Percentiles rank a stretch among this genome's conserved stretches.
These are phyloP conservation scores for Boulengeromyrus knoepffleri DNA, from an alignment of 2,113 vertebrate genomes.

Conservation along the genomic window DNA sequence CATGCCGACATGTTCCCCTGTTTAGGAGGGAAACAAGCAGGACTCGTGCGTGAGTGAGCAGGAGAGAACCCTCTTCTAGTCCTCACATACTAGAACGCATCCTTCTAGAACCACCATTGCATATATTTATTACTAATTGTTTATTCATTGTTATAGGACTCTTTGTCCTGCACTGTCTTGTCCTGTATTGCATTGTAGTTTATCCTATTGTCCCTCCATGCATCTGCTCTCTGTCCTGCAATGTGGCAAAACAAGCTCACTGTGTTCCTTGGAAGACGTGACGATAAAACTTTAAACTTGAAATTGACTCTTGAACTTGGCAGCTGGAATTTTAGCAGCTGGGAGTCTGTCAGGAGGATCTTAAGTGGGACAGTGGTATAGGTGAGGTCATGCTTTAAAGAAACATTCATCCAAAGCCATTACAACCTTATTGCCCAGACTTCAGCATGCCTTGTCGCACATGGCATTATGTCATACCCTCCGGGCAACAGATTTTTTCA, in stretches of 20 bases:
- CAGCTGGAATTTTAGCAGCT: background rate
- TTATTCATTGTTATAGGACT: background rate
- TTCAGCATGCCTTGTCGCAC: background rate
- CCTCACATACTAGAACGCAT: background rate
- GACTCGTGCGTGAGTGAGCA: background rate
- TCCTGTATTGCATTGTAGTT: background rate
- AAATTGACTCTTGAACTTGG: background rate
- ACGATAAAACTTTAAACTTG: background rate
- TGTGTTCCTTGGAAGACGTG: background rate
- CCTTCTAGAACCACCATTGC: background rate
- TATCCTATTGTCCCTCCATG: background rate
- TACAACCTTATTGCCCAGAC: background rate
- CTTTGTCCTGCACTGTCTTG: background rate
- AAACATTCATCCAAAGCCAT: background rate
- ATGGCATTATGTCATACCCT: background rate
- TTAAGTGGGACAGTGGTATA: background rate
- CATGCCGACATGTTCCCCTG: background rate
- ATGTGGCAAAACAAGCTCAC: background rate
- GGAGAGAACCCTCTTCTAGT: background rate
- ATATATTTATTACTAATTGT: background rate
- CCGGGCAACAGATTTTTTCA: background rate
- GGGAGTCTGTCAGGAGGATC: background rate
- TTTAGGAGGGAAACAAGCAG: background rate
- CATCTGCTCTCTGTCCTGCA: background rate
- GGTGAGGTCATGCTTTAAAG: background rate